Percentiles rank a stretch among this genome's conserved stretches.
Evolutionary conservation across 2,113 vertebrate genomes (phyloP).

Genomic region (Eurypyga helias): DNA sequence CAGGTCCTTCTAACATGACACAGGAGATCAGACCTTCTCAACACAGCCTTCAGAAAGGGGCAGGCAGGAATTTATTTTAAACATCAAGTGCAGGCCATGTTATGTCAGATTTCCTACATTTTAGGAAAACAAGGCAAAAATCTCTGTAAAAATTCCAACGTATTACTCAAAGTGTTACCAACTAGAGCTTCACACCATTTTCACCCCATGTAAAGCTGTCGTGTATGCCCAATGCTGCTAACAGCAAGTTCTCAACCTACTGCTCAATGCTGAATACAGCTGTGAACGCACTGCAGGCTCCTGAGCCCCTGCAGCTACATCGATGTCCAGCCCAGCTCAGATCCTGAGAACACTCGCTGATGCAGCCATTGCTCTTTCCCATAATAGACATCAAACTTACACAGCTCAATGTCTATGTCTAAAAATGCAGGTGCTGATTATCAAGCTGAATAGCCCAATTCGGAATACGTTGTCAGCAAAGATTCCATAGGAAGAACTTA

Average conservation of each 20-base stretch:
- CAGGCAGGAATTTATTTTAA: background rate
- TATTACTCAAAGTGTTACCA: background rate
- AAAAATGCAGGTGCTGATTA: background rate
- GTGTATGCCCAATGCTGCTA: background rate
- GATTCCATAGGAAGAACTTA: background rate
- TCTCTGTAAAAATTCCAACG: background rate
- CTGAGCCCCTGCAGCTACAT: background rate
- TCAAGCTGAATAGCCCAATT: background rate
- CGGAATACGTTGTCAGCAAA: background rate
- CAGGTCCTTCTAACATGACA: background rate
- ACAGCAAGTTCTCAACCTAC: background rate
- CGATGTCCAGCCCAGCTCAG: background rate
- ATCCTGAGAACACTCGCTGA: background rate
- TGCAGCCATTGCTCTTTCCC: background rate
- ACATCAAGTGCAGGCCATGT: too few relatives aligned
- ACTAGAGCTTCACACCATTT: background rate
- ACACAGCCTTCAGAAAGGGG: background rate
- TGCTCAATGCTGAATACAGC: background rate
- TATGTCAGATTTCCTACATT: background rate
- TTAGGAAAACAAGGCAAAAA: background rate
- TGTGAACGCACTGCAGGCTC: background rate
- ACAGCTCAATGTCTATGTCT: background rate
- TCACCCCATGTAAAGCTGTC: background rate
- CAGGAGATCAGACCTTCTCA: background rate
- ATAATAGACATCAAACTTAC: background rate